Evolutionary conservation across 2,888 invertebrate species (phyloP).

Genomic region (Orthosia incerta): DNA sequence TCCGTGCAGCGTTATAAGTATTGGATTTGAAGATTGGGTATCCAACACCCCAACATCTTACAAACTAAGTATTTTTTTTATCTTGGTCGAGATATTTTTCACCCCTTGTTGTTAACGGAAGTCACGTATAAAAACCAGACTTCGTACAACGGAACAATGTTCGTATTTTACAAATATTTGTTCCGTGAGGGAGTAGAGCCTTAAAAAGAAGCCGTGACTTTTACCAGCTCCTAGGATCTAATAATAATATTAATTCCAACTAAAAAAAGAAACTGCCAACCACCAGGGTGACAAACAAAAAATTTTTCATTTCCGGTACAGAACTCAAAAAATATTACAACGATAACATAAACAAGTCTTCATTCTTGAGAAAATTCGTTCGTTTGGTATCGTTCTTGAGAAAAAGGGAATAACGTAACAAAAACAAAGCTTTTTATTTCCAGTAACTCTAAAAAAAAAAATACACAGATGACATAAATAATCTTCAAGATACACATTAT

Average conservation of each 20-base stretch:
- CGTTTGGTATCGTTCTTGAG: too few relatives aligned
- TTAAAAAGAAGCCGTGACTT: background rate
- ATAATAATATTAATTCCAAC: background rate
- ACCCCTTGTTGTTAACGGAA: too few relatives aligned
- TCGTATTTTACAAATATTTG: background rate
- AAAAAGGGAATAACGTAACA: background rate
- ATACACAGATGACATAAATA: background rate
- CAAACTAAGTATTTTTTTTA: background rate
- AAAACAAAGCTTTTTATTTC: background rate
- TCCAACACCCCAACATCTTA: background rate
- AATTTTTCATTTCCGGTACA: background rate
- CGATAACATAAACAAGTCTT: background rate
- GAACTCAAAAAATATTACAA: background rate
- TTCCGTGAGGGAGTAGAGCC: background rate
- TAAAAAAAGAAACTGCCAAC: background rate
- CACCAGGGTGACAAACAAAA: background rate
- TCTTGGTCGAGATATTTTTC: too few relatives aligned
- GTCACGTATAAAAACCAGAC: background rate
- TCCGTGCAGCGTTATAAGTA: background rate
- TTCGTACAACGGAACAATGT: background rate
- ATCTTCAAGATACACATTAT: constrained; percentile 12
- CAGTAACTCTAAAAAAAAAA: background rate
- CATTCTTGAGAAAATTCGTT: too few relatives aligned
- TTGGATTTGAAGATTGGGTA: background rate
- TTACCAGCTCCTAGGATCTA: background rate